phyloP scores from a whole-genome alignment of 2,888 invertebrate species.

The Thumatha senex region DNA sequence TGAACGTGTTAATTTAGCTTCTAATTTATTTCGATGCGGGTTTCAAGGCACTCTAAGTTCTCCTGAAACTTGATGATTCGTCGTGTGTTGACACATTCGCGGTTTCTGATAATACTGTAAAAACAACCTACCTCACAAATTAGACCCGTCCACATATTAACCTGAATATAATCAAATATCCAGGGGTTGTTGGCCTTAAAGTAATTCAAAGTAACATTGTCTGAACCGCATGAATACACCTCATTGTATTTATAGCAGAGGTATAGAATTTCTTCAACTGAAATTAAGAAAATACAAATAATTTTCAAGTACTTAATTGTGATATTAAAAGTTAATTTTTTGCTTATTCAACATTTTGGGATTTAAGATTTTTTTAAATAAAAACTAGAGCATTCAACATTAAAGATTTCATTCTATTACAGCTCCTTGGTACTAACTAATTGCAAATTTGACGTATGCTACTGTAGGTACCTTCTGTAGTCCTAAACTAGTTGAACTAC shows the following conservation, averaged over 20 bases:
- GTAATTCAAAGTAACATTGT: not conserved
- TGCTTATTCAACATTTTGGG: too few relatives aligned
- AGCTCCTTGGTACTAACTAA: too few relatives aligned
- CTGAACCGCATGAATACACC: not conserved
- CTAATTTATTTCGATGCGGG: too few relatives aligned
- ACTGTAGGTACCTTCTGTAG: not conserved
- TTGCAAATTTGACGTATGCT: too few relatives aligned
- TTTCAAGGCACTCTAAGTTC: too few relatives aligned
- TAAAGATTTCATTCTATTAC: too few relatives aligned
- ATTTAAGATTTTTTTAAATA: too few relatives aligned
- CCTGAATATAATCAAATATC: not conserved
- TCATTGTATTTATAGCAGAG: not conserved
- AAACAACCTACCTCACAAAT: not conserved
- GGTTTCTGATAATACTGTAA: not conserved
- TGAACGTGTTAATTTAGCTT: too few relatives aligned
- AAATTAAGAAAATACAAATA: slow-evolving; percentile 21
- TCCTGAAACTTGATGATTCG: too few relatives aligned
- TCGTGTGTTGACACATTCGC: not conserved
- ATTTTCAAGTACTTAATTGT: slow-evolving; percentile 16
- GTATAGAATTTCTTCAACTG: slow-evolving; percentile 29
- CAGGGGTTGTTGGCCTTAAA: not conserved
- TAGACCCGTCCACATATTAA: not conserved
- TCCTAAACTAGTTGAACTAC: too few relatives aligned
- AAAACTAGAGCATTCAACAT: too few relatives aligned
- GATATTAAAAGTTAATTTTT: slow-evolving; percentile 1